These are phyloP conservation scores for Anthophora plumipes DNA, from an alignment of 2,888 invertebrate genomes.

Conservation along the genomic window DNA sequence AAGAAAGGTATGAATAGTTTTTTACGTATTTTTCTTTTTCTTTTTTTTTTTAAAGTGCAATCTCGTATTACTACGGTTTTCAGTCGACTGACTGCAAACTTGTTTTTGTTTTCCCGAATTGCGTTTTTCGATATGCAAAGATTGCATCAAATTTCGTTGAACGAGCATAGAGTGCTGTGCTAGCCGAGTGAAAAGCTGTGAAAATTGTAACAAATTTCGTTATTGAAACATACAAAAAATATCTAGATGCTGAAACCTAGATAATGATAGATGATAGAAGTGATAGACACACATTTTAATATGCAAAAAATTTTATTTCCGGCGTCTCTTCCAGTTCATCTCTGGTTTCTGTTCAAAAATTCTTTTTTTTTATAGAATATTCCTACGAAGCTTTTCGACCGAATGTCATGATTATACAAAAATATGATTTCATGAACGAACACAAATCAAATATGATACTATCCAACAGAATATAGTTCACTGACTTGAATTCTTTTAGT, in stretches of 20 bases:
- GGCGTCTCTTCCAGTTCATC: background rate
- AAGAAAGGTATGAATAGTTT: constrained; percentile 8
- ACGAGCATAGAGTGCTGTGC: constrained; percentile 5
- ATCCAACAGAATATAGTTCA: no score
- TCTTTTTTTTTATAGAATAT: background rate
- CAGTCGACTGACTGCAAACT: background rate
- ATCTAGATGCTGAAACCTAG: background rate
- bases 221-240: background rate
- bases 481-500: no score
- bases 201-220: constrained; percentile 27
- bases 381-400: background rate
- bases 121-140: constrained; percentile 26
- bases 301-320: constrained; percentile 10
- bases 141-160: constrained; percentile 39
- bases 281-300: constrained; percentile 9
- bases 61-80: constrained; percentile 8
- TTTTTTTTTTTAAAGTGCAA: background rate
- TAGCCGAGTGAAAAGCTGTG: constrained; percentile 17
- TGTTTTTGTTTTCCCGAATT: background rate
- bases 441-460: no score
- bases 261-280: constrained; percentile 7
- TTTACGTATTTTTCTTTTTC: background rate
- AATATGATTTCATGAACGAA: no score
- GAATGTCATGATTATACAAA: no score
- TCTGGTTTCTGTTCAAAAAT: background rate